Base-by-base conservation (phyloP, 2,797 vertebrate genomes). In the Tenualosa ilisha region DNA sequence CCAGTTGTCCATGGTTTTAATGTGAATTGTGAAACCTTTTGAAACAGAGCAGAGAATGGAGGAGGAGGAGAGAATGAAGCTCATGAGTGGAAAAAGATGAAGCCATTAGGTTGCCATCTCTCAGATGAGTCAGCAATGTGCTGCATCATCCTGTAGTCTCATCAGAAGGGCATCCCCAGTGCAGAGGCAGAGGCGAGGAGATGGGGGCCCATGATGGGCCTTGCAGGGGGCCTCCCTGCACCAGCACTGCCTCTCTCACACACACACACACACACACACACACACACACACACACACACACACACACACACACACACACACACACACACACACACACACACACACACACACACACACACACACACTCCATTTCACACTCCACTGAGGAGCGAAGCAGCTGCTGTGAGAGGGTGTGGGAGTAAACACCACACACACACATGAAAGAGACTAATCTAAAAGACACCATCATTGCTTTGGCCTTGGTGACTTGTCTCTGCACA, bases 331-430 rank as follows among this genome's bases (percentile, higher is more conserved):
- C 61, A 26, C 6, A 63, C 59, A 26, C 61, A 65, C 61, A 12
- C 43, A 61, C 59, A 61, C 61, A 65, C 61, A 31, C 8, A 26
- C 61, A n/a, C n/a, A 61, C 59, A 61, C 61, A 65, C 61, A 31
- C 8, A 26, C 61, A n/a, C n/a, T 61, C 82, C 24, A 79, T 85
- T 84, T 88, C 82, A 81, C 83, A 82, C 82, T 83, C 51, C 87
- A 83, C 31, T 85, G 87, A 85, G 83, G 65, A 68, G 26, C 12
- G 31, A 37, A 68, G 12, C 65, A 68, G 65, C 65, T 68, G 65
- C 13, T 37, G 26, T 68, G 26, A 26, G 65, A 68, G 65, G 12
- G 11, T 68, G 65, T 37, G 65, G 12, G 65, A 68, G 31, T 68
- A 68, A 5, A 15, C 65, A 5, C 24, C 12, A 37, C 20, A 61